Conservation (phyloP, 2,888 invertebrate genomes). For the Ophioninae sp. region DNA sequence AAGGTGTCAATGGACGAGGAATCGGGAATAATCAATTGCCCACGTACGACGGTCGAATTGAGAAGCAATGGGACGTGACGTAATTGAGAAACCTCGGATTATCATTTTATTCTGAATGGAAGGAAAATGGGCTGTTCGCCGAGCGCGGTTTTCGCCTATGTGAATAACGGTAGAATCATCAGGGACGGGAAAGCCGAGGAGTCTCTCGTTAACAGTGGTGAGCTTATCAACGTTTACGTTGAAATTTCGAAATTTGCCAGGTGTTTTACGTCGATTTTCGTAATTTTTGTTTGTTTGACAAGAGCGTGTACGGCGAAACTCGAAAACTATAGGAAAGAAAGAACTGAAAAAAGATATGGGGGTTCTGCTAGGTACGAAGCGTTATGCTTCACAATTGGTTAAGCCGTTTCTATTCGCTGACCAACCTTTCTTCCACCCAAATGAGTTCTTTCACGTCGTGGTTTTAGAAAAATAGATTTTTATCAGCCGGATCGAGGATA, state of each 20-base stretch:
- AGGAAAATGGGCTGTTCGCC: conserved; percentile 67
- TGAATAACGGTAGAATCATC: conserved; percentile 62
- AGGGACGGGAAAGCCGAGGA: conserved; percentile 59
- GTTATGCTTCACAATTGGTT: too few relatives aligned
- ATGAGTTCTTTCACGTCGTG: too few relatives aligned
- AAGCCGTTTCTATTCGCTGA: too few relatives aligned
- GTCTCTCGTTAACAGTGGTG: conserved; percentile 63
- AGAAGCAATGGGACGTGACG: conserved; percentile 30
- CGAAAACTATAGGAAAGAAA: too few relatives aligned
- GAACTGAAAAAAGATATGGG: too few relatives aligned
- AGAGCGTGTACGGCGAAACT: too few relatives aligned
- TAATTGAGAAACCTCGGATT: conserved; percentile 4
- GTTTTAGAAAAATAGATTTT: too few relatives aligned
- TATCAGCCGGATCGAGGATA: too few relatives aligned
- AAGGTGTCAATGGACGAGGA: conserved; percentile 30
- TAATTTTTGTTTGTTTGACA: too few relatives aligned
- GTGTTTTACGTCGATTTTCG: too few relatives aligned
- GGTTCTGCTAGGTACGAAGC: too few relatives aligned
- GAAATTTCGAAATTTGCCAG: background rate
- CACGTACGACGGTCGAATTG: conserved; percentile 1
- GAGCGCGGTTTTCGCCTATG: conserved; percentile 63
- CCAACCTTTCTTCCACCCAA: too few relatives aligned
- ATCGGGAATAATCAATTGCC: conserved; percentile 10
- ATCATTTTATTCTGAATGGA: conserved; percentile 34
- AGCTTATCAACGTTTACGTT: conserved; percentile 27